These are phyloP conservation scores for Stylophora pistillata DNA, from an alignment of 64 coral and sea anemone species.

Conservation along the genomic window DNA sequence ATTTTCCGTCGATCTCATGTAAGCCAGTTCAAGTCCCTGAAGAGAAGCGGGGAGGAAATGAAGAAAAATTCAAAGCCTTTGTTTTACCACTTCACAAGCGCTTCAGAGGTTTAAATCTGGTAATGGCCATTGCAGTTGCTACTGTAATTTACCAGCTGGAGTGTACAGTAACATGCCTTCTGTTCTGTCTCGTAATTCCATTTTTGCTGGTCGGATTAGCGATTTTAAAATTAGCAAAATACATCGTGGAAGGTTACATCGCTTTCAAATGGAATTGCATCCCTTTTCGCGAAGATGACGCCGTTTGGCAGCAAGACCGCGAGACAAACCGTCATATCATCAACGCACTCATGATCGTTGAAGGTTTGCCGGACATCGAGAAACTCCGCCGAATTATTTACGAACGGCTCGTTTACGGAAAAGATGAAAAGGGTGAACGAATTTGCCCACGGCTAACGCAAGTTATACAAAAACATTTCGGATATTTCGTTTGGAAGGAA, in stretches of 20 bases:
- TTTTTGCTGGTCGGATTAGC: slow-evolving; percentile 33
- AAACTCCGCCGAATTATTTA: slow-evolving; percentile 71
- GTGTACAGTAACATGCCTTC: slow-evolving; percentile 26
- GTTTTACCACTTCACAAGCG: not conserved
- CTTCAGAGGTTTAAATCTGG: slow-evolving; percentile 14
- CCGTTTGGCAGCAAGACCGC: slow-evolving; percentile 93
- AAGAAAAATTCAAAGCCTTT: not conserved
- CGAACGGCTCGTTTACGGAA: slow-evolving; percentile 77
- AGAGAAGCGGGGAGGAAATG: not conserved
- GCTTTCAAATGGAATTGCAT: slow-evolving; percentile 48
- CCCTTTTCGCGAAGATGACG: slow-evolving; percentile 76
- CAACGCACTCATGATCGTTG: slow-evolving; percentile 83
- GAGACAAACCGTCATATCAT: slow-evolving; percentile 89
- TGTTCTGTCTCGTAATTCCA: slow-evolving; percentile 41
- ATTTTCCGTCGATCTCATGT: not conserved
- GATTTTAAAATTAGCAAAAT: slow-evolving; percentile 54
- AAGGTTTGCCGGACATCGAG: slow-evolving; percentile 71
- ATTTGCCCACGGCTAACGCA: slow-evolving; percentile 86
- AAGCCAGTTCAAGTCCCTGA: not conserved
- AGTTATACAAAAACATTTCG: slow-evolving; percentile 66
- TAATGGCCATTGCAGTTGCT: slow-evolving; percentile 17
- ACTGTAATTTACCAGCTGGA: slow-evolving; percentile 55
- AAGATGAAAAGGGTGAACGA: slow-evolving; percentile 74
- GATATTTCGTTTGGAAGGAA: slow-evolving; percentile 88
- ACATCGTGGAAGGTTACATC: slow-evolving; percentile 48